These are phyloP conservation scores for Sinocyclocheilus anshuiensis DNA, from an alignment of 2,113 vertebrate genomes.

Conservation along the genomic window DNA sequence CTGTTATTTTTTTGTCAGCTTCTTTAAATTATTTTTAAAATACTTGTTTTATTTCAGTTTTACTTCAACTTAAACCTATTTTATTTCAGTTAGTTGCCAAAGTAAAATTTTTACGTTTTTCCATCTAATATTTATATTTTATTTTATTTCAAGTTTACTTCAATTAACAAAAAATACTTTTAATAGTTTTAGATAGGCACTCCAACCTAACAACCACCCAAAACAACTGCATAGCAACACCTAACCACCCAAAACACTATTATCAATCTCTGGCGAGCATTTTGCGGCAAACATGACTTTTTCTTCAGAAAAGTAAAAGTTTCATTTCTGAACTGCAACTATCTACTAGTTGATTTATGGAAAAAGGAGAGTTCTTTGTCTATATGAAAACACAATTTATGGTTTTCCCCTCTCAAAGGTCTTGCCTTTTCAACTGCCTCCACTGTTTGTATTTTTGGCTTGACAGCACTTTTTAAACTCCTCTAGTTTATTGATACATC, in stretches of 20 bases:
- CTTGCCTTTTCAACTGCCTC: slow-evolving; percentile 24
- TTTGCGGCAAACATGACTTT: background rate
- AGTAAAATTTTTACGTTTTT: too few relatives aligned
- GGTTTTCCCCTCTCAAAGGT: slow-evolving; percentile 5
- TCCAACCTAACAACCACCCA: too few relatives aligned
- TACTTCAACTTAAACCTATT: too few relatives aligned
- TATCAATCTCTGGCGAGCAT: background rate
- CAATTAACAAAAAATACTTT: too few relatives aligned
- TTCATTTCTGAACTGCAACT: background rate
- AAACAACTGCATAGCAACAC: background rate
- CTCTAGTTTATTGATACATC: slow-evolving; percentile 12
- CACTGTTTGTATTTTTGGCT: slow-evolving; percentile 21
- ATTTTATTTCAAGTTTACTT: too few relatives aligned
- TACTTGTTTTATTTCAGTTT: too few relatives aligned
- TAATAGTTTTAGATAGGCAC: too few relatives aligned
- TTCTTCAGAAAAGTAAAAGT: background rate
- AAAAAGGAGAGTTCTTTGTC: background rate
- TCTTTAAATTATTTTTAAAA: too few relatives aligned
- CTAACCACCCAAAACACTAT: background rate
- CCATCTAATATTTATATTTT: too few relatives aligned
- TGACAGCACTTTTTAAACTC: background rate
- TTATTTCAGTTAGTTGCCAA: too few relatives aligned
- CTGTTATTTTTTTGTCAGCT: too few relatives aligned
- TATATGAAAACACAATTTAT: background rate
- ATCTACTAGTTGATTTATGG: background rate